Percentiles rank a stretch among this genome's conserved stretches.
phyloP scores from a whole-genome alignment of 1,140 invertebrate genomes.

The Polypedilum pembai region DNA sequence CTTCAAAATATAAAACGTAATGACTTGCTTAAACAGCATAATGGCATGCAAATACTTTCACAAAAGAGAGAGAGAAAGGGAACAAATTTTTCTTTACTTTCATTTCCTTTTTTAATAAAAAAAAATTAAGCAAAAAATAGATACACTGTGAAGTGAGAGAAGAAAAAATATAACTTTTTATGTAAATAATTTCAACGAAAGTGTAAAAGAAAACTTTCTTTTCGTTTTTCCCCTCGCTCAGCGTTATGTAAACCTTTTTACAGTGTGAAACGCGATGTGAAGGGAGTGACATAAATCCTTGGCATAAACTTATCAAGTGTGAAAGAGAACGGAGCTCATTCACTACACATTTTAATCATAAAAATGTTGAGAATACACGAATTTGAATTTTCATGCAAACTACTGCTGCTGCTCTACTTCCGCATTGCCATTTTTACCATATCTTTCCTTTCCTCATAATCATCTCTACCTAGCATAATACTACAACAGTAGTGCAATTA shows the following conservation, averaged over 20 bases:
- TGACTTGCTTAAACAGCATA: constrained; percentile 17
- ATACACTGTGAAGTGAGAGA: background rate
- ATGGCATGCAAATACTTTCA: constrained; percentile 12
- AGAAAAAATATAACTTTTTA: constrained; percentile 6
- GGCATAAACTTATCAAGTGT: no score
- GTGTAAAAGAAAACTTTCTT: background rate
- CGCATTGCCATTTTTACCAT: background rate
- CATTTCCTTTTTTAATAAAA: background rate
- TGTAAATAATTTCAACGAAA: constrained; percentile 13
- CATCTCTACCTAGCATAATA: no score
- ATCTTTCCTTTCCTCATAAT: no score
- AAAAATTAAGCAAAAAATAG: background rate
- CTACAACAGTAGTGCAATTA: background rate
- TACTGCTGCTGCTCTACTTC: background rate
- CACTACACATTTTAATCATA: background rate
- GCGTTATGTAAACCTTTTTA: no score
- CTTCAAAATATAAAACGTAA: constrained; percentile 1
- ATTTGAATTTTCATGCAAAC: no score
- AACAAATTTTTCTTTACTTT: background rate
- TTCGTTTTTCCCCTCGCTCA: no score
- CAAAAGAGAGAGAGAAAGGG: background rate
- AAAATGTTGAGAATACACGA: background rate
- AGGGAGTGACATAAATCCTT: no score
- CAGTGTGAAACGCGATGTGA: no score
- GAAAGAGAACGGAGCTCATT: no score